Percentiles rank a stretch among this genome's conserved stretches.
phyloP scores from a whole-genome alignment of 2,113 vertebrate genomes.

The Anhinga anhinga region DNA sequence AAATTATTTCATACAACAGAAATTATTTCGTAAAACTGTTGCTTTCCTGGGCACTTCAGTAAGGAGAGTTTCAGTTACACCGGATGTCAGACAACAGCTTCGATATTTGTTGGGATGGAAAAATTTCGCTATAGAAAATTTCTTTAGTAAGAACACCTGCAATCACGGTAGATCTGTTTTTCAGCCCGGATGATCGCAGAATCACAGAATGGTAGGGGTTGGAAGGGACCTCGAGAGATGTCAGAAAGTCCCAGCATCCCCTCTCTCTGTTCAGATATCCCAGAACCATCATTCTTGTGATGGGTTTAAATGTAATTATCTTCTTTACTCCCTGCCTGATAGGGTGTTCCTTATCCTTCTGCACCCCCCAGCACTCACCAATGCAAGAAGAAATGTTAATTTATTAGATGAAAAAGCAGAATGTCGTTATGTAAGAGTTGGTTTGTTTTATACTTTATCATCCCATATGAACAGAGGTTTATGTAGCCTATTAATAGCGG shows the following conservation, averaged over 20 bases:
- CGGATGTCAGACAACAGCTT: background rate
- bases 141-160: background rate
- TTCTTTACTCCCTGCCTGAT: background rate
- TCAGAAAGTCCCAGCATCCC: background rate
- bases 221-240: too few relatives aligned
- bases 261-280: background rate
- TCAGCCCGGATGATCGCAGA: background rate
- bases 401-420: background rate
- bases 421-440: background rate
- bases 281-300: too few relatives aligned
- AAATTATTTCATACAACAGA: background rate
- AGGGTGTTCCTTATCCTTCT: background rate
- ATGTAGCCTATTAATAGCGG: background rate
- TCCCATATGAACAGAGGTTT: background rate
- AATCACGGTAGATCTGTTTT: fast-evolving
- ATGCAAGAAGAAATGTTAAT: background rate
- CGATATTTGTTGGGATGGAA: background rate
- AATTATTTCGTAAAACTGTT: background rate
- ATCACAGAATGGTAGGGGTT: too few relatives aligned
- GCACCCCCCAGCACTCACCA: background rate
- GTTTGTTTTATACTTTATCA: background rate
- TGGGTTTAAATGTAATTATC: background rate
- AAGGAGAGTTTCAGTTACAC: background rate
- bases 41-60: background rate
- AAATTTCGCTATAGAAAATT: background rate